These are phyloP conservation scores for Athalia cordata DNA, from an alignment of 2,888 invertebrate species.

Conservation along the genomic window DNA sequence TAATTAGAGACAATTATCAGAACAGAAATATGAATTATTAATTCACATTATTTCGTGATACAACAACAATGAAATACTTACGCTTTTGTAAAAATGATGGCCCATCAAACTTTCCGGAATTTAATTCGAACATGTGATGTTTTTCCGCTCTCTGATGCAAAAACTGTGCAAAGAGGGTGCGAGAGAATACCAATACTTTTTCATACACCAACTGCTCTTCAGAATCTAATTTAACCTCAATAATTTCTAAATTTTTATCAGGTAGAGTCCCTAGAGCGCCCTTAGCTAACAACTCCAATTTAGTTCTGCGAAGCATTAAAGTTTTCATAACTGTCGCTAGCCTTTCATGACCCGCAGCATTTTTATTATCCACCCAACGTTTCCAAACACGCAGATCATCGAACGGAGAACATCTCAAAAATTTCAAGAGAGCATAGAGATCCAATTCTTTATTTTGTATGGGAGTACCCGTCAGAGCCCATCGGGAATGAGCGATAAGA, in stretches of 20 bases:
- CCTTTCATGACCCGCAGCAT: slow-evolving; percentile 84
- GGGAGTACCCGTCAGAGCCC: slow-evolving; percentile 96
- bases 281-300: slow-evolving; percentile 82
- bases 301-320: slow-evolving; percentile 91
- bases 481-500: slow-evolving; percentile 79
- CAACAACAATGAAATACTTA: slow-evolving; percentile 14
- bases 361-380: slow-evolving; percentile 92
- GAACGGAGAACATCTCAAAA: slow-evolving; percentile 90
- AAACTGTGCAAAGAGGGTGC: slow-evolving; percentile 85
- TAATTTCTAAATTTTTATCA: slow-evolving; percentile 76
- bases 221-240: slow-evolving; percentile 79
- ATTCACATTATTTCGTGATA: not conserved
- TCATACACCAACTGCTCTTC: slow-evolving; percentile 88
- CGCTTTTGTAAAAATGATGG: slow-evolving; percentile 43
- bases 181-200: slow-evolving; percentile 82
- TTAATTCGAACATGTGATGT: slow-evolving; percentile 67
- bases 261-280: slow-evolving; percentile 81
- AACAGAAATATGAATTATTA: not conserved
- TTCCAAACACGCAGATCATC: slow-evolving; percentile 94
- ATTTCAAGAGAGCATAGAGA: slow-evolving; percentile 87
- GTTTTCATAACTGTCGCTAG: slow-evolving; percentile 90
- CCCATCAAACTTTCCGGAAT: slow-evolving; percentile 56
- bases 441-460: slow-evolving; percentile 95
- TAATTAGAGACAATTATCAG: slow-evolving; percentile 17
- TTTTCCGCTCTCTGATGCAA: slow-evolving; percentile 85